A percentile compares a stretch with the other conserved stretches of the same genome.
phyloP scores from a whole-genome alignment of 2,797 vertebrate genomes.

The Notamacropus eugenii region DNA sequence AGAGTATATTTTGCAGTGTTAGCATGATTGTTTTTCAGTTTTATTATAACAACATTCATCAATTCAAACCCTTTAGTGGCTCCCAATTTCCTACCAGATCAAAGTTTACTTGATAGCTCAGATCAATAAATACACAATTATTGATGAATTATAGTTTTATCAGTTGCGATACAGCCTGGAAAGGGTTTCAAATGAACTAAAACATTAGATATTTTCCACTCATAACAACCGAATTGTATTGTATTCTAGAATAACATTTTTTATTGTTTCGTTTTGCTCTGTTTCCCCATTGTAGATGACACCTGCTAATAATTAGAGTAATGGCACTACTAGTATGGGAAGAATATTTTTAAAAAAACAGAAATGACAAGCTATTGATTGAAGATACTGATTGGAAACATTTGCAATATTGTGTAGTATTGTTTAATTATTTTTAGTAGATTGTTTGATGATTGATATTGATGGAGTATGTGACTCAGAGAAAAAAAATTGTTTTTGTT shows the following conservation, averaged over 20 bases:
- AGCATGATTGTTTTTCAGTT: too few species aligned
- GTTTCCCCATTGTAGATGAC: conserved; percentile 45
- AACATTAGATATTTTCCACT: conserved; percentile 16
- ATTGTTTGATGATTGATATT: conserved; percentile 62
- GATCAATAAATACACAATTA: neutral
- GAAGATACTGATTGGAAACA: conserved; percentile 45
- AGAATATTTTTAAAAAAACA: conserved; percentile 45
- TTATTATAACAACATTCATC: too few species aligned
- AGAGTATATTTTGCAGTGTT: too few species aligned
- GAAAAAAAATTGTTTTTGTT: neutral
- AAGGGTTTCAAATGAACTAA: neutral
- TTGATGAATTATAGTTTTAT: neutral
- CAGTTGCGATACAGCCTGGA: neutral
- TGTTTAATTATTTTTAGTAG: conserved; percentile 68
- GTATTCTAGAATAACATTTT: conserved; percentile 28
- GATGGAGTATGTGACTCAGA: conserved; percentile 47
- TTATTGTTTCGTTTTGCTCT: neutral
- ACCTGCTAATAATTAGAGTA: conserved; percentile 54
- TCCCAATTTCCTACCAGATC: neutral
- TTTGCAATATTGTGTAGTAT: conserved; percentile 45
- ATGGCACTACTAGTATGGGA: conserved; percentile 43
- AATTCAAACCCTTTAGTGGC: too few species aligned
- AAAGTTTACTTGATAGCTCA: neutral
- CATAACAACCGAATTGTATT: neutral
- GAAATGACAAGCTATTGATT: conserved; percentile 57